These are phyloP conservation scores for Bagarius yarrelli DNA, from an alignment of 2,113 vertebrate genomes.

Conservation along the genomic window DNA sequence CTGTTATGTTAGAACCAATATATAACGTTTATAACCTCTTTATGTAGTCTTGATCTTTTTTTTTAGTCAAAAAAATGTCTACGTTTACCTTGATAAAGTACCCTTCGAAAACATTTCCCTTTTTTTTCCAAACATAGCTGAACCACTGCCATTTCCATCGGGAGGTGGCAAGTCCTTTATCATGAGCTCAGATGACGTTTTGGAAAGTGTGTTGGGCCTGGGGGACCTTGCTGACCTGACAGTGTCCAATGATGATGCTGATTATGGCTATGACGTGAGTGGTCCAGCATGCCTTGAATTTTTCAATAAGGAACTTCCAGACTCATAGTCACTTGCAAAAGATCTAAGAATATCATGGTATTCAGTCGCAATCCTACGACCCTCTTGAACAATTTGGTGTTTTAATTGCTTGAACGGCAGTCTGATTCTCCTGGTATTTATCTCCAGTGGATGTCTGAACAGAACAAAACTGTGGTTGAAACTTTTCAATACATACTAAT, in stretches of 20 bases:
- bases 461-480: background rate
- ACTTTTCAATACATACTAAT: too few species aligned
- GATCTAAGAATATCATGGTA: slow-evolving; percentile 1
- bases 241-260: slow-evolving; percentile 92
- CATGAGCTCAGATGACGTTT: slow-evolving; percentile 90
- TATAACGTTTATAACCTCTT: background rate
- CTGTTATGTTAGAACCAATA: background rate
- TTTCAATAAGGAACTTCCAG: background rate
- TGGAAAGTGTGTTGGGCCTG: slow-evolving; percentile 95
- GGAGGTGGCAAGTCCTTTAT: slow-evolving; percentile 96
- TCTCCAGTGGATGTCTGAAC: background rate
- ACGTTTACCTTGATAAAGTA: background rate
- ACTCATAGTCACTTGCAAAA: background rate
- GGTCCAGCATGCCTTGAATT: slow-evolving; percentile 33
- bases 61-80: background rate
- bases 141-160: slow-evolving; percentile 90
- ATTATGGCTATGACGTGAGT: slow-evolving; percentile 98
- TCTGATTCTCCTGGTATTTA: background rate
- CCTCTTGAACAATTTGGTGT: background rate
- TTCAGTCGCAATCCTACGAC: background rate
- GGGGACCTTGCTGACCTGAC: slow-evolving; percentile 98
- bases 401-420: background rate
- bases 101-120: slow-evolving; percentile 66
- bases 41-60: background rate
- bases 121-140: slow-evolving; percentile 80